A percentile compares a stretch with the other conserved stretches of the same genome.
These are phyloP conservation scores for Phalacrocorax pelagicus DNA, from an alignment of 2,113 vertebrate genomes.

Conservation along the genomic window DNA sequence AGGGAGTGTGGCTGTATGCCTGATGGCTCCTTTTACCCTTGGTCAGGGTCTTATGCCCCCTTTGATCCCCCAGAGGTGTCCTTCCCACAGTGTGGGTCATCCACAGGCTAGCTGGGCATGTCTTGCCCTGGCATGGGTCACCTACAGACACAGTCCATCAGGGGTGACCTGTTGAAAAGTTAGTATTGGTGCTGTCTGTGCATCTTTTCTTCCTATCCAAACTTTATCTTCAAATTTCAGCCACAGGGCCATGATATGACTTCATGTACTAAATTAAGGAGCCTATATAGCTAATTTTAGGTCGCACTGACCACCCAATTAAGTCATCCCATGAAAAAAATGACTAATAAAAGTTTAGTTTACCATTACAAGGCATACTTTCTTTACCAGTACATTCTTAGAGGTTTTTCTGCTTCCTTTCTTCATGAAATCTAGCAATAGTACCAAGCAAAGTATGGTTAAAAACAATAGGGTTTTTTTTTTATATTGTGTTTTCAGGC, in stretches of 20 bases:
- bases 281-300: neutral
- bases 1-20: neutral
- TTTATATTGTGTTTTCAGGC: neutral
- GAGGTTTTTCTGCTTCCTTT: neutral
- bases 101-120: neutral
- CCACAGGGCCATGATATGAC: neutral
- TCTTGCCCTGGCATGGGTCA: neutral
- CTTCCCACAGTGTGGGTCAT: neutral
- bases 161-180: neutral
- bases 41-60: neutral
- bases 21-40: neutral
- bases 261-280: neutral
- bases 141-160: neutral
- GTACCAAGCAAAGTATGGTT: neutral
- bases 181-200: neutral
- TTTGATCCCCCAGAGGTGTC: neutral
- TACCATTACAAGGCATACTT: neutral
- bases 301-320: neutral
- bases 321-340: neutral
- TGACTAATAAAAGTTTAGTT: neutral
- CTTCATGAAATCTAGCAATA: neutral
- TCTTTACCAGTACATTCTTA: neutral
- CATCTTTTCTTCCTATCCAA: neutral
- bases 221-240: neutral
- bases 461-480: neutral